Conservation (phyloP, 2,797 vertebrate genomes). For the Luscinia luscinia region DNA sequence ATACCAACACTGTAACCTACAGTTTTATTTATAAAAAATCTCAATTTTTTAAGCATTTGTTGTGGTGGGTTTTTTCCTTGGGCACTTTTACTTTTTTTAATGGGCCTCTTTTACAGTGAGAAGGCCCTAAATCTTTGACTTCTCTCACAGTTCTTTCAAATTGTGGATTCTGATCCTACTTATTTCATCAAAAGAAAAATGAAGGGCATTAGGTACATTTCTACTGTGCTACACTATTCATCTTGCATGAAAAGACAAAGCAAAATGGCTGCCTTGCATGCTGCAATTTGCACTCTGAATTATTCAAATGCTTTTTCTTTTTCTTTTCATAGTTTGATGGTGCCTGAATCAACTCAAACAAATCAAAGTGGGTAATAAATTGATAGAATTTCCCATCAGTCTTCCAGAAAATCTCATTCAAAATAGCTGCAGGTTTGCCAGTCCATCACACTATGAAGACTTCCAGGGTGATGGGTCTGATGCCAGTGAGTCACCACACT, state of each 20-base stretch:
- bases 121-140: not conserved
- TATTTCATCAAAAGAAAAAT: slow-evolving; percentile 43
- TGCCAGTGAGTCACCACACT: not conserved
- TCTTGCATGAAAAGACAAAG: slow-evolving; percentile 42
- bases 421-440: slow-evolving; percentile 33
- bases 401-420: slow-evolving; percentile 30
- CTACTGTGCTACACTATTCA: slow-evolving; percentile 1
- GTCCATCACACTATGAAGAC: not conserved
- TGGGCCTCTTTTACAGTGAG: not conserved
- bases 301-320: slow-evolving; percentile 51
- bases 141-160: not conserved
- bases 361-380: slow-evolving; percentile 46
- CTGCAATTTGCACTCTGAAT: slow-evolving; percentile 40
- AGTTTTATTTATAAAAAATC: not conserved
- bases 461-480: not conserved
- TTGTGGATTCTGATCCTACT: not conserved
- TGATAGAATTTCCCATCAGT: slow-evolving; percentile 26
- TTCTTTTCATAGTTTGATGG: not conserved
- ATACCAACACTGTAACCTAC: not conserved
- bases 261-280: slow-evolving; percentile 51
- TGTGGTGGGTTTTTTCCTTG: not conserved
- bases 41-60: not conserved
- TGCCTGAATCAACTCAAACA: slow-evolving; percentile 53
- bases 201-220: slow-evolving; percentile 38
- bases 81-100: not conserved